Base-by-base conservation (phyloP, 2,888 invertebrate genomes). In the Agrilus mali region DNA sequence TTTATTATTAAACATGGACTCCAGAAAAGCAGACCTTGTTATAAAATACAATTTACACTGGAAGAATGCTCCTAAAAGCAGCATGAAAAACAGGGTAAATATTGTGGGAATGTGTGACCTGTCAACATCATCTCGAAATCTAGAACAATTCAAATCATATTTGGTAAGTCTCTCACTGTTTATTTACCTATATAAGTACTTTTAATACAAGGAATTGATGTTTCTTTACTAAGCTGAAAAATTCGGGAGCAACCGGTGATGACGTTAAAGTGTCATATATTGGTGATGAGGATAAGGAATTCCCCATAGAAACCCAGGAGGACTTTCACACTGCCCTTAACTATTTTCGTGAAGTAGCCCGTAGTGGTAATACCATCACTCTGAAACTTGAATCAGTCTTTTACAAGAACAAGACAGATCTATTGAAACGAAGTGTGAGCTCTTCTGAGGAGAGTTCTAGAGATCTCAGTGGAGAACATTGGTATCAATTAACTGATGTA, bases 301-400 rank as follows among this genome's bases (percentile, higher is more conserved):
- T 65, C 44, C 60, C 64, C 7, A 68, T 71, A 40, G 62, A 68
- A 42, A 64, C 63, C 20, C 64, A 69, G 48, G 59, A 59, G 17
- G 68, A 68, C 49, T 70, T 70, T 44, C 61, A 66, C 45, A 61
- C 66, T 40, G 69, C 68, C 20, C 49, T 70, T 39, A 65, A 66
- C 42, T 56, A 58, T 6, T 66, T 65, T 44, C 53, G 66, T 22
- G 54, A 63, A 43, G 59, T 60, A 43, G 66, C 67, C 2, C 55
- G 61, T 31, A 56, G 58, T 46, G 62, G 62, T 4, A 63, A 64
- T 42, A 56, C 63, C 22, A 65, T 66, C 20, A 60, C 60, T 31
- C 50, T 69, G 8, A 61, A 58, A 47, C 45, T 68, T 22, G 65
- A 66, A 31, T 58, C 60, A 41, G 50, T 61, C 33, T 54, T 36